Percentiles rank a stretch among this genome's conserved stretches.
Evolutionary conservation across 2,113 vertebrate species (phyloP).

Genomic region (Gambusia affinis): DNA sequence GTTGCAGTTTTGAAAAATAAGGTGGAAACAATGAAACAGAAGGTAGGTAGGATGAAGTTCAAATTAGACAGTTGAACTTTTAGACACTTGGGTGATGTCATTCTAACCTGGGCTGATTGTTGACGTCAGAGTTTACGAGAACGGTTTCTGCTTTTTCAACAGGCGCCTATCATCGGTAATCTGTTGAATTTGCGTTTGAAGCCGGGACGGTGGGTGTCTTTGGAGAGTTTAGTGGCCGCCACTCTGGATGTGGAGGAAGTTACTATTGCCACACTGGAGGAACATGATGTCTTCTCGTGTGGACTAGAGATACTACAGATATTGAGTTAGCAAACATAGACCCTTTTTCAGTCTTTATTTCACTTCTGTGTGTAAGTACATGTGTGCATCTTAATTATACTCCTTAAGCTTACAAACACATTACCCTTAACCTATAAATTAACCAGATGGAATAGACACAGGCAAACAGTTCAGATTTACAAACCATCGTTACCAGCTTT

Average conservation of each 20-base stretch:
- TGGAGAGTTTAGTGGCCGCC: conserved; percentile 77
- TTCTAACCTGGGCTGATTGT: neutral
- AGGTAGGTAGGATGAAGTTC: conserved; percentile 71
- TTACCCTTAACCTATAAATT: neutral
- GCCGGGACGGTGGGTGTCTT: conserved; percentile 78
- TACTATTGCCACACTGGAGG: conserved; percentile 73
- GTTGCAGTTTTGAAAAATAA: conserved; percentile 80
- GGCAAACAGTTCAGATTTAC: neutral
- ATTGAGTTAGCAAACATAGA: neutral
- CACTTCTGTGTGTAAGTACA: neutral
- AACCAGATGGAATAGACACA: neutral
- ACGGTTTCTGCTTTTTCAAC: neutral
- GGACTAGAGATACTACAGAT: conserved; percentile 82
- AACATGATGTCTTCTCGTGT: conserved; percentile 80
- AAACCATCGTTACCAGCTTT: too few species aligned
- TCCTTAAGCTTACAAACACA: neutral
- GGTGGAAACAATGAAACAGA: conserved; percentile 83
- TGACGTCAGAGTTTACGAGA: neutral
- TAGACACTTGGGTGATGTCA: neutral
- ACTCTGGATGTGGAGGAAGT: conserved; percentile 71
- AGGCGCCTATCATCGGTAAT: conserved; percentile 84
- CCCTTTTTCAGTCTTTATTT: neutral
- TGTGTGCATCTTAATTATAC: neutral
- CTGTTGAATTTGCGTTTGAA: conserved; percentile 85
- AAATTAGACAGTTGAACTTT: neutral